Percentiles rank a stretch among this genome's conserved stretches.
These are phyloP conservation scores for Julus scandinavius DNA, from an alignment of 2,888 invertebrate genomes.

Conservation along the genomic window DNA sequence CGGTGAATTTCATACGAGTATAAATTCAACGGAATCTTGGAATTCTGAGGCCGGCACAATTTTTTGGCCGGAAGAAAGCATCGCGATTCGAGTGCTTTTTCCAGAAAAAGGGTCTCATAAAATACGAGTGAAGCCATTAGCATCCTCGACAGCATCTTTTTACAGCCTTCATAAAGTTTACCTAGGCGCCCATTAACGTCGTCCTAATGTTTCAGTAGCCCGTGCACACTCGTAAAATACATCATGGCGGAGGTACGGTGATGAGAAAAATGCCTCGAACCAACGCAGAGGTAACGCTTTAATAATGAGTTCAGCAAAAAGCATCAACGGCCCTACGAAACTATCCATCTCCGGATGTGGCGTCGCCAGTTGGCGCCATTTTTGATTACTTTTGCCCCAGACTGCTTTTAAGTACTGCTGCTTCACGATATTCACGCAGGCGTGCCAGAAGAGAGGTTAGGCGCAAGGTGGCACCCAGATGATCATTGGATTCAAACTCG, in stretches of 20 bases:
- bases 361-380: neutral
- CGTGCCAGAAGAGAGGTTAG: neutral
- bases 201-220: constrained; percentile 1
- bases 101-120: neutral
- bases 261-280: neutral
- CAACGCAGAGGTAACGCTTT: neutral
- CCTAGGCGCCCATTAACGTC: neutral
- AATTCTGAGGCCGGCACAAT: neutral
- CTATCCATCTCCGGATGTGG: neutral
- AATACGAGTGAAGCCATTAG: neutral
- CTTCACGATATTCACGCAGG: no score
- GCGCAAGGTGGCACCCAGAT: neutral
- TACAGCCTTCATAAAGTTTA: constrained; percentile 1
- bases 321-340: neutral
- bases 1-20: no score
- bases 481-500: neutral
- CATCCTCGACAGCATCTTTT: constrained; percentile 1
- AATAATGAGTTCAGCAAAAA: neutral
- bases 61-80: neutral
- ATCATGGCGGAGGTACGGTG: neutral
- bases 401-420: no score
- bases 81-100: neutral
- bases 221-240: neutral
- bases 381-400: neutral
- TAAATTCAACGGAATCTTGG: neutral